These are phyloP conservation scores for Steinernema khuongi DNA, from an alignment of 1,140 invertebrate species.

Conservation along the genomic window DNA sequence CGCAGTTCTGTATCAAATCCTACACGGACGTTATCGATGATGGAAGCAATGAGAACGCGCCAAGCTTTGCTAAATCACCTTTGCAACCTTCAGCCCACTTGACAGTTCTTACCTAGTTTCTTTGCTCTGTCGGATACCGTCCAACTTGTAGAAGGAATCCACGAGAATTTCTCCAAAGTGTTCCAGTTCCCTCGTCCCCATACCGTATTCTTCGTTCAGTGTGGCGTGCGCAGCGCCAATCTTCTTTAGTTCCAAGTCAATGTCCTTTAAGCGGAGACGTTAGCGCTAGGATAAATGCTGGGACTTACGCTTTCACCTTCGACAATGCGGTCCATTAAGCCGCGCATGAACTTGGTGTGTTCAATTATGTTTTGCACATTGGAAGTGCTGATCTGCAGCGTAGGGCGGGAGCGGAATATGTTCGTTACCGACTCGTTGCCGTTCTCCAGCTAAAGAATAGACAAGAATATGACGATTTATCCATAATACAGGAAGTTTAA, in stretches of 20 bases:
- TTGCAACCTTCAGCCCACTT: not conserved
- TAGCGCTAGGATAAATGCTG: not conserved
- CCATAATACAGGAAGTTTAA: not conserved
- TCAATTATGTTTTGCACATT: not conserved
- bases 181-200: not conserved
- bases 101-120: not conserved
- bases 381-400: not conserved
- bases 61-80: constrained; percentile 5
- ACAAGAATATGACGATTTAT: not conserved
- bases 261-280: not conserved
- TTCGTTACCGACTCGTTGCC: not conserved
- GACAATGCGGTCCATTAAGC: not conserved
- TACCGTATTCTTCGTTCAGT: not conserved
- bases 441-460: not conserved
- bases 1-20: not conserved
- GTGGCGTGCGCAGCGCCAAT: not conserved
- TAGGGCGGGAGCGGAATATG: not conserved
- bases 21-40: not conserved
- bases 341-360: not conserved
- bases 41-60: not conserved
- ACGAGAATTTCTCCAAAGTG: not conserved
- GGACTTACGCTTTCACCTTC: not conserved
- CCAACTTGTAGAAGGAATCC: not conserved
- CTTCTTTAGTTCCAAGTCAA: not conserved
- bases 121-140: not conserved